Evolutionary conservation across 2,113 vertebrate species (phyloP).

Genomic region (Tichodroma muraria): DNA sequence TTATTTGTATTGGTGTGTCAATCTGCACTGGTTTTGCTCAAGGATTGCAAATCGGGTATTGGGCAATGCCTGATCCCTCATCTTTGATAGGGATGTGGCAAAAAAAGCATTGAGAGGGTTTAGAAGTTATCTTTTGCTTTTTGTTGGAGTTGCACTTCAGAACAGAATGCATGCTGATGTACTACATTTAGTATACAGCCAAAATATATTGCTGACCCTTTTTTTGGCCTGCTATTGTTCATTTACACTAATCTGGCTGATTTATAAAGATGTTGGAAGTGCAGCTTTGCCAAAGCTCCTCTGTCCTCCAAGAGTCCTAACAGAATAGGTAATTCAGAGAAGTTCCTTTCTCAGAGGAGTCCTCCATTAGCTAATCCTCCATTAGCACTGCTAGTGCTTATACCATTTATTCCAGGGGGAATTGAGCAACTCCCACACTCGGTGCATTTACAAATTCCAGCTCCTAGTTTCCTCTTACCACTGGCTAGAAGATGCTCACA

Average conservation of each 20-base stretch:
- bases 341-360: not conserved
- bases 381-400: not conserved
- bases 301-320: not conserved
- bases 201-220: not conserved
- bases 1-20: not conserved
- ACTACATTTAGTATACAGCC: not conserved
- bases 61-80: not conserved
- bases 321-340: not conserved
- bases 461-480: not conserved
- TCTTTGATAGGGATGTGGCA: not conserved
- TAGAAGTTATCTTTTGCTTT: not conserved
- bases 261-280: not conserved
- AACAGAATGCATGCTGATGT: not conserved
- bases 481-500: not conserved
- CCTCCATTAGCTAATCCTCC: conserved; percentile 21
- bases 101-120: not conserved
- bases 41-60: not conserved
- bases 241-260: not conserved
- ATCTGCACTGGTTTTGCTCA: not conserved
- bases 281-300: not conserved
- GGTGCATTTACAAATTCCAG: not conserved
- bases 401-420: not conserved
- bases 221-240: not conserved
- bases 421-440: not conserved
- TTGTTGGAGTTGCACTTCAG: not conserved